Evolutionary conservation across 2,888 invertebrate species (phyloP), one percentile per base, ranked within the genome.

Genomic region (Phyllotreta cruciferae): DNA sequence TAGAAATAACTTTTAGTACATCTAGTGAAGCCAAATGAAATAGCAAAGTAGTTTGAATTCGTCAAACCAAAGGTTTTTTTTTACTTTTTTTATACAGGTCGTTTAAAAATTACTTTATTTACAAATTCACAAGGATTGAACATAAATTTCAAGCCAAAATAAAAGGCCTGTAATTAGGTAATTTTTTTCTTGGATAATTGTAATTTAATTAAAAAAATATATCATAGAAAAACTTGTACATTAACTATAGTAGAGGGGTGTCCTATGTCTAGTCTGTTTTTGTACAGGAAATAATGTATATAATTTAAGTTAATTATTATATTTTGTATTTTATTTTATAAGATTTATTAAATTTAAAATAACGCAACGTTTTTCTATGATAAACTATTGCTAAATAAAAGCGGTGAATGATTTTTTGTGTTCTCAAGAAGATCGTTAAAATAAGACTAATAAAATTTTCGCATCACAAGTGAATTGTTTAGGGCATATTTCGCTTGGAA

Each of bases 151-250:
- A 1, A 24, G 24, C 24, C 24, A 24, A 24, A 24, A 3, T 3
- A 24, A 24, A 24, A 3, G 24, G 24, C 24, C 24, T 24, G 24
- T 24, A 24, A 24, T 24, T 24, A 24, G 24, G 24, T 24, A 24
- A 24, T 24, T 24, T 24, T 24, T 24, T 24, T 24, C 24, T 24
- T 58, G 50, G 50, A 50, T 58, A 52, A 52, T 36, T 47, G 36
- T 55, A 14, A 10, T 6, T 38, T 60, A 35, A 35, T 24, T 58
- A 24, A 10, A 39, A 49, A 4, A 45, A 14, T 35, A 37, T 62
- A 63, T 69, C 66, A 69, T 69, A 69, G 66, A 67, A 69, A 69
- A 69, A 67, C 65, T 64, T 64, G 60, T 65, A 53, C 10, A 35
- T n/a, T n/a, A 50, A 39, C 50, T 42, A 49, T 56, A 52, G 42